Evolutionary conservation across 2,888 invertebrate genomes (phyloP).

Genomic region (Lithophane ornitopus): DNA sequence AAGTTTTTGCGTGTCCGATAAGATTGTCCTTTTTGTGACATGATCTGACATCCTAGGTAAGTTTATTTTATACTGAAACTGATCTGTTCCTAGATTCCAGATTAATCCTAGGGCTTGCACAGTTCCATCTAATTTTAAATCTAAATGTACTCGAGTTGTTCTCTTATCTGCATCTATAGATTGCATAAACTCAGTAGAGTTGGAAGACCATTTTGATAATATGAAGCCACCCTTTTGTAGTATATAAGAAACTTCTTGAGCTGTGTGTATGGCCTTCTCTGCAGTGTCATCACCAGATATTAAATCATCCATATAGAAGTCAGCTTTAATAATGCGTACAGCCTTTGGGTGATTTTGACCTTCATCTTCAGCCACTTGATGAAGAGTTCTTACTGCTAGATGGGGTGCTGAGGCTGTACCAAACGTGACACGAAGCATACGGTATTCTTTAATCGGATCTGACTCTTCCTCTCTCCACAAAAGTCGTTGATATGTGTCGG

Average conservation of each 20-base stretch:
- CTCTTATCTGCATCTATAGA: background rate
- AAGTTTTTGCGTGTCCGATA: too few relatives aligned
- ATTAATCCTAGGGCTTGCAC: too few relatives aligned
- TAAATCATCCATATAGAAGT: slow-evolving; percentile 4
- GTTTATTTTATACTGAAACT: too few relatives aligned
- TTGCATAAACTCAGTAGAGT: slow-evolving; percentile 2
- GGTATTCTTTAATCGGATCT: slow-evolving; percentile 11
- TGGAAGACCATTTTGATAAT: slow-evolving; percentile 9
- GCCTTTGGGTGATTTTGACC: slow-evolving; percentile 9
- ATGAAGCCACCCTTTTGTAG: slow-evolving; percentile 3
- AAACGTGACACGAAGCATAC: slow-evolving; percentile 15
- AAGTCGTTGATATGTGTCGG: slow-evolving; percentile 20
- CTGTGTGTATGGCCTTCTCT: slow-evolving; percentile 1
- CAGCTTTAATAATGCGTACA: background rate
- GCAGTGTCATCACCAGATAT: slow-evolving; percentile 1
- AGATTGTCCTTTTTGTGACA: too few relatives aligned
- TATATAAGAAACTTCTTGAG: background rate
- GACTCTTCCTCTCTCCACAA: slow-evolving; percentile 10
- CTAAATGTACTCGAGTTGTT: too few relatives aligned
- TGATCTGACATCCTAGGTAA: too few relatives aligned
- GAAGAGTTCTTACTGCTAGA: slow-evolving; percentile 16
- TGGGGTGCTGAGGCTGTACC: slow-evolving; percentile 28
- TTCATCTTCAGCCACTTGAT: slow-evolving; percentile 30
- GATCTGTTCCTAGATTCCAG: too few relatives aligned
- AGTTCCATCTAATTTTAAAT: too few relatives aligned